Evolutionary conservation across 2,797 vertebrate genomes (phyloP), one percentile per base, ranked within the genome.

Genomic region (Muraenolepis orangiensis): DNA sequence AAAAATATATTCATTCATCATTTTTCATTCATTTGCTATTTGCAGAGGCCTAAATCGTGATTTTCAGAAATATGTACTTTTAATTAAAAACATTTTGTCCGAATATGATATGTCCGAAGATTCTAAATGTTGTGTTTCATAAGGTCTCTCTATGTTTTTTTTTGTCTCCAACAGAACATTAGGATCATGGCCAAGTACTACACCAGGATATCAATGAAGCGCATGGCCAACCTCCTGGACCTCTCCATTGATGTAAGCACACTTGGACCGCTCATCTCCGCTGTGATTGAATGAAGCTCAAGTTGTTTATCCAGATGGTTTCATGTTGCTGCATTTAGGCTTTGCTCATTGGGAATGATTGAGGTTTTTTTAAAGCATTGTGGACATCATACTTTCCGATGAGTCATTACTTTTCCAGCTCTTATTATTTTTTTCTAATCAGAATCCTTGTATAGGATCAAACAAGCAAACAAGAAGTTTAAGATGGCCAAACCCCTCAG

Each of bases 151-250:
- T 34, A 38, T 66, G 36, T n/a, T 79, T 1, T 76, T n/a, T n/a
- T 28, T 5, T 3, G 26, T 69, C 81, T 84, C 73, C 78, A 69
- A 71, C 91, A 99, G 97, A 99, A 99, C 93, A 99, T 99, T 87
- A 94, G 98, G 92, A 98, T 99, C 93, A 99, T 99, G 98, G 98
- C 97, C 81, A 99, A 98, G 85, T 99, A 99, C 91, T 99, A 99
- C 85, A 99, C 97, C 69, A 93, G 97, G 92, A 99, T 99, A 89
- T 98, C 97, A 73, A 97, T 97, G 96, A 98, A 96, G 90, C 95
- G 98, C 89, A 98, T 99, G 97, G 96, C 96, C 29, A 95, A 95
- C 69, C 95, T 99, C 74, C 93, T 99, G 40, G 98, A 99, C 87
- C 96, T 99, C 23, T 98, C 97, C 0, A 82, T 99, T 75, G 96